A percentile compares a stretch with the other conserved stretches of the same genome.
phyloP scores from a whole-genome alignment of 2,113 vertebrate genomes.

The Ia io region DNA sequence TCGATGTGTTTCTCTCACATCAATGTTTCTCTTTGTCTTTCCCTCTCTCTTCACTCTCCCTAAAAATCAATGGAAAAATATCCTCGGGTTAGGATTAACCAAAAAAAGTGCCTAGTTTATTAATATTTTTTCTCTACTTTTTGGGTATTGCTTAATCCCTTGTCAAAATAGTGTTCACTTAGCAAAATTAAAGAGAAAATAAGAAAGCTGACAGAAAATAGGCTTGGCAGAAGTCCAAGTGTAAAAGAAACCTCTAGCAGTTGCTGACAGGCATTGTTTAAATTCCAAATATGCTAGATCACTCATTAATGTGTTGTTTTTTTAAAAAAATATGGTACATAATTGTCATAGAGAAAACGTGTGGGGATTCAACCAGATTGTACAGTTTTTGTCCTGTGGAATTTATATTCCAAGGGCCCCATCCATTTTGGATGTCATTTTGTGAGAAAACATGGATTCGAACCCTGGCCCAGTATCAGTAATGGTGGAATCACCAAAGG shows the following conservation, averaged over 20 bases:
- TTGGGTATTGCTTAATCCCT: conserved; percentile 29
- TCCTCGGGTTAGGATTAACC: too few species aligned
- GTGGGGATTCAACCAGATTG: not conserved
- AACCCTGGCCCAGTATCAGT: not conserved
- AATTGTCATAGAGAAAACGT: not conserved
- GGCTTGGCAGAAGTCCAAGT: not conserved
- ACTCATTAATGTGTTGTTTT: not conserved
- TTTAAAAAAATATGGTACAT: not conserved
- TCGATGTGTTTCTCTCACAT: too few species aligned
- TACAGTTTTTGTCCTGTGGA: conserved; percentile 20
- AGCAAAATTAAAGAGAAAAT: conserved; percentile 57
- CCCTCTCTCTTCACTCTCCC: too few species aligned
- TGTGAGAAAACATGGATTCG: conserved; percentile 16
- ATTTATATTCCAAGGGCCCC: not conserved
- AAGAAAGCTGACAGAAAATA: conserved; percentile 23
- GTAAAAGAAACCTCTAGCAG: not conserved
- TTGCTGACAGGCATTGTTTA: conserved; percentile 39
- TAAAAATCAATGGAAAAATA: too few species aligned
- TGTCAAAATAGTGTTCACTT: conserved; percentile 47
- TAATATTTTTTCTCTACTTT: conserved; percentile 50
- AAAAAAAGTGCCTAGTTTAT: conserved; percentile 11
- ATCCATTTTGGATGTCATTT: not conserved
- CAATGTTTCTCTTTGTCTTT: too few species aligned
- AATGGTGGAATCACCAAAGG: not conserved
- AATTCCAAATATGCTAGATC: not conserved